A percentile compares a stretch with the other conserved stretches of the same genome.
These are phyloP conservation scores for Meta bourneti DNA, from an alignment of 2,888 invertebrate species.

Conservation along the genomic window DNA sequence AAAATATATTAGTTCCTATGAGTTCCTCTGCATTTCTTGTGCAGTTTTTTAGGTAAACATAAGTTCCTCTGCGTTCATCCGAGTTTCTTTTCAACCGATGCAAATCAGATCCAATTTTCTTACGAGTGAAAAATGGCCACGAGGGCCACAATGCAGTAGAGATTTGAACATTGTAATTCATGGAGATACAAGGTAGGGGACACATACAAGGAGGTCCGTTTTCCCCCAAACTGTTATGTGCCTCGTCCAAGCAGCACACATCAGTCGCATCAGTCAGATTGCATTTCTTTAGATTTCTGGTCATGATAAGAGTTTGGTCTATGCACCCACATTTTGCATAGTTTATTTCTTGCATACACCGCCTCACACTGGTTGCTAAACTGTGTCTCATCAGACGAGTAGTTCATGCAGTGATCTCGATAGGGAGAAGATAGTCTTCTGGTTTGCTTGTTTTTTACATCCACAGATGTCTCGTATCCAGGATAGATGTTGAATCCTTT, in stretches of 20 bases:
- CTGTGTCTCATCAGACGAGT: neutral
- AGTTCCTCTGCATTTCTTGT: too few species aligned
- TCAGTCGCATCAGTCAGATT: neutral
- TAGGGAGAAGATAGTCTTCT: neutral
- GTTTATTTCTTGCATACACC: constrained; percentile 18
- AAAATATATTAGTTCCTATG: too few species aligned
- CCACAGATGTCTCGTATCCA: constrained; percentile 15
- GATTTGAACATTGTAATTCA: neutral
- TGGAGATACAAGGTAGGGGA: constrained; percentile 4
- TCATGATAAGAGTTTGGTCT: constrained; percentile 8
- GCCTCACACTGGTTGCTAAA: neutral
- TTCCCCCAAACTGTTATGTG: neutral
- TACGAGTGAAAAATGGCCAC: too few species aligned
- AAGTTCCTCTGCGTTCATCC: too few species aligned
- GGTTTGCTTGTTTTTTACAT: neutral
- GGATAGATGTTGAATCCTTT: constrained; percentile 19
- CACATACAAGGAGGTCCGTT: neutral
- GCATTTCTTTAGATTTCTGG: neutral
- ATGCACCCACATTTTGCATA: constrained; percentile 29
- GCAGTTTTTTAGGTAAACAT: too few species aligned
- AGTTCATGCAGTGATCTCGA: constrained; percentile 8
- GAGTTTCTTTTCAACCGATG: too few species aligned
- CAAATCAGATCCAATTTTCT: too few species aligned
- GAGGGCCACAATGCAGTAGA: neutral
- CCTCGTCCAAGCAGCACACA: constrained; percentile 35